A percentile compares a stretch with the other conserved stretches of the same genome.
phyloP scores from a whole-genome alignment of 2,113 vertebrate genomes.

The Xyrauchen texanus region DNA sequence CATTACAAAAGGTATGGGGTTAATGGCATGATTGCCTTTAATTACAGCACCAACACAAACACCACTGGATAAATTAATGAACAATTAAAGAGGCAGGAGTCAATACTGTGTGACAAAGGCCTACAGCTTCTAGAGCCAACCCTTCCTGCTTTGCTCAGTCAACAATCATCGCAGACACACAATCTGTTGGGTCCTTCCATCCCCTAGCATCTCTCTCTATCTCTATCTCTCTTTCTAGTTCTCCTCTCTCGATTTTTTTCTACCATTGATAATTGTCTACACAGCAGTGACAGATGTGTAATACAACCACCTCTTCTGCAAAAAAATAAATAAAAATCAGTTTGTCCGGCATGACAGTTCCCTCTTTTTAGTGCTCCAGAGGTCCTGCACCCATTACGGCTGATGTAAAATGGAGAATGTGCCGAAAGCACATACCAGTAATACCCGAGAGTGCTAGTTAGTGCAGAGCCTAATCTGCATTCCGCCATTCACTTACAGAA shows the following conservation, averaged over 20 bases:
- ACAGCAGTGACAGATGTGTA: constrained; percentile 93
- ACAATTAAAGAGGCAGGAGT: constrained; percentile 59
- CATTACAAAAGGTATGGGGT: constrained; percentile 53
- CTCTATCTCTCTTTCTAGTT: constrained; percentile 42
- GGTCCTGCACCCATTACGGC: constrained; percentile 98
- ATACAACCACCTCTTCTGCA: constrained; percentile 88
- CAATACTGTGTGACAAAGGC: constrained; percentile 55
- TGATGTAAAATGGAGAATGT: constrained; percentile 95
- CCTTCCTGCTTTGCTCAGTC: constrained; percentile 67
- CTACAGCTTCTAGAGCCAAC: constrained; percentile 52
- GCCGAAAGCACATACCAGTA: constrained; percentile 76
- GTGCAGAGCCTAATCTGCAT: constrained; percentile 85
- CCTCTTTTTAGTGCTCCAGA: constrained; percentile 92
- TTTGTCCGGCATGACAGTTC: constrained; percentile 95
- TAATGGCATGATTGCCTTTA: constrained; percentile 55
- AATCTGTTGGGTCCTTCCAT: constrained; percentile 56
- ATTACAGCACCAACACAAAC: constrained; percentile 56
- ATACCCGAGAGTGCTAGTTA: constrained; percentile 78
- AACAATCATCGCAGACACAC: constrained; percentile 66
- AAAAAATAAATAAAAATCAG: constrained; percentile 82
- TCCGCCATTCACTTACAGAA: constrained; percentile 78
- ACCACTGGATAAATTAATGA: constrained; percentile 55
- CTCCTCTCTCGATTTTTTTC: constrained; percentile 58
- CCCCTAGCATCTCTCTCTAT: constrained; percentile 34
- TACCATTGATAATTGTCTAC: constrained; percentile 82